These are phyloP conservation scores for Colletes gigas DNA, from an alignment of 1,140 invertebrate genomes.

Conservation along the genomic window DNA sequence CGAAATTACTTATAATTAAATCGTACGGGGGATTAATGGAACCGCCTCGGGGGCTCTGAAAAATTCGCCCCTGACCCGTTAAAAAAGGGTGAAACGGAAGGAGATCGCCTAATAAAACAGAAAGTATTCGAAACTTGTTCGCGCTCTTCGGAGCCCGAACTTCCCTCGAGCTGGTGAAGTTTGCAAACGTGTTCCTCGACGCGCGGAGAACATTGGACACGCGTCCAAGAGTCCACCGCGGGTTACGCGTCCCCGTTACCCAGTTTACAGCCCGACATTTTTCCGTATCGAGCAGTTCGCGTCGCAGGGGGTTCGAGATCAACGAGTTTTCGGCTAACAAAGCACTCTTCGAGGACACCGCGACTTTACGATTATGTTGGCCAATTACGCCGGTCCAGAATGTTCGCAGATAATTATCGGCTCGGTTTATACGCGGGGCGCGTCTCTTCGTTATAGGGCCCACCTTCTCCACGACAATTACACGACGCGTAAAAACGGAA, in stretches of 20 bases:
- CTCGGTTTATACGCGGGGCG: background rate
- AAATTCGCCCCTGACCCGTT: background rate
- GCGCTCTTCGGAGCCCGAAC: background rate
- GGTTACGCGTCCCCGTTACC: background rate
- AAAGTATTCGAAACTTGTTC: conserved; percentile 6
- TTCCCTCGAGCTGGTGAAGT: too few relatives aligned
- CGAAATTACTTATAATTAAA: too few relatives aligned
- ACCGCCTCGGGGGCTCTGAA: too few relatives aligned
- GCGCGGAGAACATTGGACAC: background rate
- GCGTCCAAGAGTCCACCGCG: background rate
- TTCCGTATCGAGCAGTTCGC: background rate
- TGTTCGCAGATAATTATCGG: conserved; percentile 19
- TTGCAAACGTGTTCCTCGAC: background rate
- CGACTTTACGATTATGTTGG: conserved; percentile 18
- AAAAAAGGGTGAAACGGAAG: background rate
- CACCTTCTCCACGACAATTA: background rate
- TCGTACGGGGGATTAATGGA: too few relatives aligned
- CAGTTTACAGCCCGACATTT: background rate
- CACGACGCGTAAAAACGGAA: background rate
- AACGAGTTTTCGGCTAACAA: background rate
- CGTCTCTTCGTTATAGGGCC: background rate
- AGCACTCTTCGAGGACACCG: background rate
- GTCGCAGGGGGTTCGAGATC: background rate
- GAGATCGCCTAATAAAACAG: background rate
- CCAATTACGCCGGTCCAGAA: conserved; percentile 5